Conservation (phyloP, 2,113 vertebrate species). For the Rhinoderma darwinii region DNA sequence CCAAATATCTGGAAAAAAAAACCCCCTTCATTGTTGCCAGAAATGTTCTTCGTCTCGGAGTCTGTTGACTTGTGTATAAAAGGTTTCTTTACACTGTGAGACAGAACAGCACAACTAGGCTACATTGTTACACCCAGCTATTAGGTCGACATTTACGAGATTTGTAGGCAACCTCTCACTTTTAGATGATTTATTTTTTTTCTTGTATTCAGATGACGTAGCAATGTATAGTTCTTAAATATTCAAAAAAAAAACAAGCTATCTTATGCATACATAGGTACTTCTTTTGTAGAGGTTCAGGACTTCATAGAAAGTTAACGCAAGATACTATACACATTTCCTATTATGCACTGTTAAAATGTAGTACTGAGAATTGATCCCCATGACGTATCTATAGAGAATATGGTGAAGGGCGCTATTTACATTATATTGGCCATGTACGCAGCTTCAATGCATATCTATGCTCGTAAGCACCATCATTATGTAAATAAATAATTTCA, state of each 20-base stretch:
- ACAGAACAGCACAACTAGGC: neutral
- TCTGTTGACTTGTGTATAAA: neutral
- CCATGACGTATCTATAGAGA: neutral
- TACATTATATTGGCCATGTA: neutral
- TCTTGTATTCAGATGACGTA: no score
- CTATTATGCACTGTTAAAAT: neutral
- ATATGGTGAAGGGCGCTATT: neutral
- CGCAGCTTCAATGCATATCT: neutral
- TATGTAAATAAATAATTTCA: neutral
- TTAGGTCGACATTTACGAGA: slow-evolving; percentile 9
- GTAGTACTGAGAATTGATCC: neutral
- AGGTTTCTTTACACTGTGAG: neutral
- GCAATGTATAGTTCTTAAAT: neutral
- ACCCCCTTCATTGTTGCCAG: neutral
- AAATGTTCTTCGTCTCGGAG: neutral
- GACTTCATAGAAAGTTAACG: neutral
- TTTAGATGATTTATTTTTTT: no score
- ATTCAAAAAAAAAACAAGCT: neutral
- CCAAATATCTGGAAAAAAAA: neutral
- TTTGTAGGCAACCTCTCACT: neutral
- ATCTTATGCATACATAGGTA: neutral
- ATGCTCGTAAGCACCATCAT: neutral
- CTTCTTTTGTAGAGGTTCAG: neutral
- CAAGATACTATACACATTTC: neutral
- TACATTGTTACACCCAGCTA: neutral